Percentiles rank a stretch among this genome's conserved stretches.
These are phyloP conservation scores for Hyposmocoma kahamanoa DNA, from an alignment of 1,140 invertebrate species.

Conservation along the genomic window DNA sequence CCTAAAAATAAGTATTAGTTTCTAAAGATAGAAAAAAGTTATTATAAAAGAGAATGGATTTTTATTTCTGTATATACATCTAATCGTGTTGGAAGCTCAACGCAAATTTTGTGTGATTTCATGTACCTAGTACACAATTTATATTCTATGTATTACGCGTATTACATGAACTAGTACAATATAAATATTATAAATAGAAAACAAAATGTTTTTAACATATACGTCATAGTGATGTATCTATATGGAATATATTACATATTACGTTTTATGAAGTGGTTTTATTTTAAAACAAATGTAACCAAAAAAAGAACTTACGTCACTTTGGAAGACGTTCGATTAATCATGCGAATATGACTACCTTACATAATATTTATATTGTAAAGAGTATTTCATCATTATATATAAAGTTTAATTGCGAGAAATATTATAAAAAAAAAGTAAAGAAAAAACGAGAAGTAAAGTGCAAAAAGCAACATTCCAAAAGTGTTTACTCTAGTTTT, in stretches of 20 bases:
- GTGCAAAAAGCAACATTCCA: conserved; percentile 56
- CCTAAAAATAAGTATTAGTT: no score
- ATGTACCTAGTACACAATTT: conserved; percentile 40
- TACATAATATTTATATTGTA: conserved; percentile 28
- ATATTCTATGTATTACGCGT: conserved; percentile 8
- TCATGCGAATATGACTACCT: conserved; percentile 61
- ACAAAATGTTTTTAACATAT: no score
- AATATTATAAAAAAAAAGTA: no score
- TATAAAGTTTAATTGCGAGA: conserved; percentile 7
- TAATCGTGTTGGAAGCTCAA: conserved; percentile 73
- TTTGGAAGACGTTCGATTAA: conserved; percentile 70
- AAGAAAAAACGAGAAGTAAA: no score
- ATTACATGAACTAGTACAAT: conserved; percentile 12
- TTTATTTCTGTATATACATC: conserved; percentile 68
- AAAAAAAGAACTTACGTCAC: conserved; percentile 67
- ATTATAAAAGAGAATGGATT: no score
- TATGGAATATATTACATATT: no score
- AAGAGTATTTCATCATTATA: conserved; percentile 22
- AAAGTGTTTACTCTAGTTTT: conserved; percentile 61
- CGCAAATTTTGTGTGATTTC: conserved; percentile 66
- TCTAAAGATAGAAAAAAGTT: no score
- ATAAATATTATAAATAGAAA: conserved; percentile 10
- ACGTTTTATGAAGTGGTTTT: no score
- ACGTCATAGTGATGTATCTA: no score
- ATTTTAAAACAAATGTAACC: no score